Conservation (phyloP, 2,113 vertebrate species). For the Reinhardtius hippoglossoides region DNA sequence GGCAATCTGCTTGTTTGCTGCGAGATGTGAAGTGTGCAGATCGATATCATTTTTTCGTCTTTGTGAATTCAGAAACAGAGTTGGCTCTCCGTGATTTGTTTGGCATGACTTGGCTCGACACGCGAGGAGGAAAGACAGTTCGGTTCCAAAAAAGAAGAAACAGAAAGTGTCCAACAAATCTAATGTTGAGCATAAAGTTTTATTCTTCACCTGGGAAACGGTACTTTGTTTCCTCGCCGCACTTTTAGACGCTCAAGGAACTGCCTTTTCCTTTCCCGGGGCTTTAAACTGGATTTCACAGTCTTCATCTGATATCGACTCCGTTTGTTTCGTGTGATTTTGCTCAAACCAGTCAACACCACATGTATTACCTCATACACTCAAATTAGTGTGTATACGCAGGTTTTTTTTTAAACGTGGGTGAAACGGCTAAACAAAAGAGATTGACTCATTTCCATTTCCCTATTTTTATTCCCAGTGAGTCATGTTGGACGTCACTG, state of each 20-base stretch:
- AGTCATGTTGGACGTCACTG: not conserved
- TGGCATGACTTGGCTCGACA: not conserved
- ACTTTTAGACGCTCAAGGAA: not conserved
- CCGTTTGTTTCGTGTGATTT: no score
- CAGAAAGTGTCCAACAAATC: not conserved
- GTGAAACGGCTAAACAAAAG: no score
- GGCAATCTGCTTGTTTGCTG: conserved; percentile 19
- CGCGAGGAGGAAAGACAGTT: not conserved
- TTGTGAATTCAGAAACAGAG: conserved; percentile 8
- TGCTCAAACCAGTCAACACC: no score
- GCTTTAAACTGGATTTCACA: not conserved
- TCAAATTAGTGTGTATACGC: no score
- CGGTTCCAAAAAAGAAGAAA: not conserved
- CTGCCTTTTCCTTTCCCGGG: not conserved
- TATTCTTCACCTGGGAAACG: not conserved
- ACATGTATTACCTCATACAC: not conserved
- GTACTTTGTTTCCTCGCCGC: not conserved
- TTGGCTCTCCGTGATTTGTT: not conserved
- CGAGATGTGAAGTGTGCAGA: not conserved
- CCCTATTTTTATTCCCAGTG: no score
- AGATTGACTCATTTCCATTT: no score
- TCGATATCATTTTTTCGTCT: conserved; percentile 34
- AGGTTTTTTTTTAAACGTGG: no score
- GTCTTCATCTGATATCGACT: not conserved
- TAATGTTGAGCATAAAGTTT: not conserved